Conservation (phyloP, 2,888 invertebrate genomes). For the Apotomis betuletana region DNA sequence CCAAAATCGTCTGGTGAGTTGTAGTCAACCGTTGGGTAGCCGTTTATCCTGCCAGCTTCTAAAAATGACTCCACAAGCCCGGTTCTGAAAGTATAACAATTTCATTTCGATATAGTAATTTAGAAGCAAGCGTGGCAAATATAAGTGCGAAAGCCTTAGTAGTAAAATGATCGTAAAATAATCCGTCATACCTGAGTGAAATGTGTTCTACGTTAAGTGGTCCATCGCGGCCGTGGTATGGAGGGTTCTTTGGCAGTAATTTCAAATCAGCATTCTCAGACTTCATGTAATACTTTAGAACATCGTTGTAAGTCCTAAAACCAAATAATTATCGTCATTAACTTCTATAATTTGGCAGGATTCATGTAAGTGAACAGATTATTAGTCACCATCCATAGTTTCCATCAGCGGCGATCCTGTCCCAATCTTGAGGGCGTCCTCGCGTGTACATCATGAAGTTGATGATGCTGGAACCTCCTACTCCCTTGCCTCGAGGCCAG, state of each 20-base stretch:
- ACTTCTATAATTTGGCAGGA: too few relatives aligned
- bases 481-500: constrained; percentile 86
- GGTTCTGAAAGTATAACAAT: constrained; percentile 65
- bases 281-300: constrained; percentile 85
- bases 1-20: constrained; percentile 86
- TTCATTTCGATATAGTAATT: not conserved
- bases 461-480: constrained; percentile 89
- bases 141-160: too few relatives aligned
- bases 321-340: constrained; percentile 29
- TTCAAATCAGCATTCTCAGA: constrained; percentile 82
- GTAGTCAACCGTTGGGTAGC: constrained; percentile 84
- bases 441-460: constrained; percentile 90
- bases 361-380: too few relatives aligned
- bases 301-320: constrained; percentile 85
- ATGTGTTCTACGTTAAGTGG: constrained; percentile 86
- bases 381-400: constrained; percentile 82
- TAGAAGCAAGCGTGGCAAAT: not conserved
- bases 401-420: constrained; percentile 83
- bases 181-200: constrained; percentile 72
- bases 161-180: too few relatives aligned
- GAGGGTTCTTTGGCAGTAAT: constrained; percentile 72
- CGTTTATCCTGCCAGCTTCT: constrained; percentile 83
- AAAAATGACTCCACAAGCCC: constrained; percentile 83
- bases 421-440: constrained; percentile 85
- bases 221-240: constrained; percentile 85